Base-by-base conservation (phyloP, 1,140 invertebrate species). In the Brachionus angularis region DNA sequence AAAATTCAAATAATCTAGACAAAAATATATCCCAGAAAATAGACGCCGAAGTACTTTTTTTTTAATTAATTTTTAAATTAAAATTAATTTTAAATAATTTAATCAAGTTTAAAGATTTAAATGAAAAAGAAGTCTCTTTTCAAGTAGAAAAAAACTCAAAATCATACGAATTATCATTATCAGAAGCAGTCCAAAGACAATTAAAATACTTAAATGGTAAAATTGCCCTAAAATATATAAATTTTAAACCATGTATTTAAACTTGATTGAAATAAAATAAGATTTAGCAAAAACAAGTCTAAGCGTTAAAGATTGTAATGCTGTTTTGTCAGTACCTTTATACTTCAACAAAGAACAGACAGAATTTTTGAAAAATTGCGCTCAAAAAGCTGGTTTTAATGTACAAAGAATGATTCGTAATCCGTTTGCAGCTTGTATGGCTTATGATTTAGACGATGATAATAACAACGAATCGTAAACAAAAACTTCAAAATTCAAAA, bases 391-490 rank as follows among this genome's bases (percentile, higher is more conserved):
- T 16, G 67, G 67, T 12, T 34, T 70, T 21, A 16, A 52, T 42
- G 16, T 70, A 1, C 47, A 34, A 1, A 50, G 46, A 70, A 70
- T 53, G 46, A 50, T 70, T 25, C 31, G 34, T 14, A 46, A 70
- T 29, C 46, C 67, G 10, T 52, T 50, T 44, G 27, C 67, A 18
- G 67, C 67, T 27, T 70, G 67, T 36, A 39, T 70, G 33, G 67
- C 67, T 12, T 70, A 70, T 52, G 67, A 70, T n/a, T 18, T 70
- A 27, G 67, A 70, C 10, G 27, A 52, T 16, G 67, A 70, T 2
- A 67, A 67, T 8, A n/a, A n/a, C 3, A 50, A 70, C 25, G 46
- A 50, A 12, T 50, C 31, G 67, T 36, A 42, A 49, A 46, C 27
- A 14, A n/a, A 23, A 4, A 39, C 14, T 7, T 25, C 16, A 50